These are phyloP conservation scores for Cotesia congregata DNA, from an alignment of 2,888 invertebrate genomes.

Conservation along the genomic window DNA sequence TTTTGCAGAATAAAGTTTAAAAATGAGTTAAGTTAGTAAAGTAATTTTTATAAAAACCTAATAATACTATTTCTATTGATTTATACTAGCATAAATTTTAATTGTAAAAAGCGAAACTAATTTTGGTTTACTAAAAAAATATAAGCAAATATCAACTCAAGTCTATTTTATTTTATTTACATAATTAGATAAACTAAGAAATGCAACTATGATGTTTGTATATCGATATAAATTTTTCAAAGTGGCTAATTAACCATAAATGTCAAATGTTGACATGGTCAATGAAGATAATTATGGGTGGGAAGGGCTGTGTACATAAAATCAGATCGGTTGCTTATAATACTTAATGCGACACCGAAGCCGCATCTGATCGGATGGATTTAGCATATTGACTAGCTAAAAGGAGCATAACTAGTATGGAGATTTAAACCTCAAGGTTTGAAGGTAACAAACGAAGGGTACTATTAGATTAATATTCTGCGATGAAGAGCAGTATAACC, in stretches of 20 bases:
- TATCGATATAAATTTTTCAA: background rate
- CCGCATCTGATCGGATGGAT: background rate
- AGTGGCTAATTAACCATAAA: background rate
- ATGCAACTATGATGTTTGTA: background rate
- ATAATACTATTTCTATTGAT: too few relatives aligned
- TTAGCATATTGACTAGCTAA: background rate
- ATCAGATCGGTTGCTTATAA: background rate
- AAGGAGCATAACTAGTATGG: background rate
- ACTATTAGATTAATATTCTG: background rate
- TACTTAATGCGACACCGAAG: background rate
- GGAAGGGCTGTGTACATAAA: background rate
- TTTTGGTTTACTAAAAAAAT: too few relatives aligned
- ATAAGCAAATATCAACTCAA: too few relatives aligned
- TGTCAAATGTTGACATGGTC: background rate
- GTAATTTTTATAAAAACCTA: too few relatives aligned
- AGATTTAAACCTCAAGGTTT: background rate
- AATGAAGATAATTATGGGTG: background rate
- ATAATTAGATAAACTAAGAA: too few relatives aligned
- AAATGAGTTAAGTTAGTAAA: too few relatives aligned
- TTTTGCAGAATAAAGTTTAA: too few relatives aligned
- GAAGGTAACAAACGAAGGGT: background rate
- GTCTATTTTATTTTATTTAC: too few relatives aligned
- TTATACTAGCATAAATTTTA: too few relatives aligned
- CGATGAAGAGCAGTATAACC: background rate
- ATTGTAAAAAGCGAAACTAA: too few relatives aligned